phyloP scores from a whole-genome alignment of 2,797 vertebrate genomes.

The Oceanodroma leucorhoa region DNA sequence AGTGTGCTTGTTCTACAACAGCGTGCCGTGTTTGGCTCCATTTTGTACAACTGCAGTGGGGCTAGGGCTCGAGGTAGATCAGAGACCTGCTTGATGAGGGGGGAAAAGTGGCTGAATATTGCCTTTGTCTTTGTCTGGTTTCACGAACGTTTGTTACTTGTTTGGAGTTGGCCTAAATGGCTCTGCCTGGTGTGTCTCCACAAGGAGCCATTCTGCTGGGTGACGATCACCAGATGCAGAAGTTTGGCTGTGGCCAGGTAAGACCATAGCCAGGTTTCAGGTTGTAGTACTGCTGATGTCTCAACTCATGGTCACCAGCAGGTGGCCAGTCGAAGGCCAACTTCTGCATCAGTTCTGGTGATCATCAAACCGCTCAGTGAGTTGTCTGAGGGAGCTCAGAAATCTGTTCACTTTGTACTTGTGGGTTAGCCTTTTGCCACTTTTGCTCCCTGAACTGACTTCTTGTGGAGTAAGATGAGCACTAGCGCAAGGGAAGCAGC shows the following conservation, averaged over 20 bases:
- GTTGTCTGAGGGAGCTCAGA: not conserved
- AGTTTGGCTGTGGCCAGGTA: not conserved
- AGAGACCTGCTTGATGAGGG: not conserved
- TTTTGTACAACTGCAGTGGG: not conserved
- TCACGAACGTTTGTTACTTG: not conserved
- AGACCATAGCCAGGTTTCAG: not conserved
- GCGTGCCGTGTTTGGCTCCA: fast-evolving
- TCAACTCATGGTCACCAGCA: not conserved
- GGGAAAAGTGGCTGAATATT: not conserved
- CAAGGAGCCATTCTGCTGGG: not conserved
- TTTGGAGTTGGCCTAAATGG: not conserved
- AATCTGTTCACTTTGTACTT: not conserved
- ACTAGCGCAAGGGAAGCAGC: not conserved
- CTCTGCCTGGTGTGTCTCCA: not conserved
- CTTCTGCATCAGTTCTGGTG: not conserved
- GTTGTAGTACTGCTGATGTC: not conserved
- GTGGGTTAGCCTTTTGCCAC: not conserved
- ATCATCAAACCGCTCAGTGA: not conserved
- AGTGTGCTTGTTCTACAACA: not conserved
- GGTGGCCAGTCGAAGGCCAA: not conserved
- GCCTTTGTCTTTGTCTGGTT: not conserved
- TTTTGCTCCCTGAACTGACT: not conserved
- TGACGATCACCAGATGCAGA: not conserved
- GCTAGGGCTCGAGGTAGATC: not conserved
- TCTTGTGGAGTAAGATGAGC: not conserved